Conservation (phyloP, 2,113 vertebrate species). For the Hucho hucho region DNA sequence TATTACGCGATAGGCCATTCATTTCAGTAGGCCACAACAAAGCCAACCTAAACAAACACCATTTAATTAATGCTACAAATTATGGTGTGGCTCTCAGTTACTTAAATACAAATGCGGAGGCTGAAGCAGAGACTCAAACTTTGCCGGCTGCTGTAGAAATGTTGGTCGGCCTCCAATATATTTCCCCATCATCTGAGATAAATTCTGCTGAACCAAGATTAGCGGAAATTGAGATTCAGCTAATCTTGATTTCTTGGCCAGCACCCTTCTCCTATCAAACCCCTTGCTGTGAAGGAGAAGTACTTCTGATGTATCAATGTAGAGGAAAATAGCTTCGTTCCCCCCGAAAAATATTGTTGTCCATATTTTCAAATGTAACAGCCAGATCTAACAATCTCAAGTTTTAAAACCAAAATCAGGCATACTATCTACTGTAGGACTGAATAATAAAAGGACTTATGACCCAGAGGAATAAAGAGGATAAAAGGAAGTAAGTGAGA, state of each 20-base stretch:
- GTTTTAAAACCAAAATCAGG: not conserved
- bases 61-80: conserved; percentile 8
- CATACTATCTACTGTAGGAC: not conserved
- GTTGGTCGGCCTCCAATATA: conserved; percentile 34
- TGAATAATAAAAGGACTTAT: not conserved
- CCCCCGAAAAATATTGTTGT: no score
- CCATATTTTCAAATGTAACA: not conserved
- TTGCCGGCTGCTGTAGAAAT: conserved; percentile 33
- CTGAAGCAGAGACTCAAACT: conserved; percentile 40
- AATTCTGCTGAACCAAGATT: conserved; percentile 45
- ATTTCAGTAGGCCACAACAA: not conserved
- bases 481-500: not conserved
- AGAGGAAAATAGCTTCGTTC: no score
- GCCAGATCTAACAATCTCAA: not conserved
- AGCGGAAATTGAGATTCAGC: conserved; percentile 47
- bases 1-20: no score
- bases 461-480: not conserved
- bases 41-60: not conserved
- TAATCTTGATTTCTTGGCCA: conserved; percentile 41
- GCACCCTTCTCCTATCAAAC: conserved; percentile 20
- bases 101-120: not conserved
- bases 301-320: no score
- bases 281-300: not conserved
- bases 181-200: conserved; percentile 29
- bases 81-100: conserved; percentile 20